Conservation (phyloP, 2,113 vertebrate genomes). For the Turnix velox region DNA sequence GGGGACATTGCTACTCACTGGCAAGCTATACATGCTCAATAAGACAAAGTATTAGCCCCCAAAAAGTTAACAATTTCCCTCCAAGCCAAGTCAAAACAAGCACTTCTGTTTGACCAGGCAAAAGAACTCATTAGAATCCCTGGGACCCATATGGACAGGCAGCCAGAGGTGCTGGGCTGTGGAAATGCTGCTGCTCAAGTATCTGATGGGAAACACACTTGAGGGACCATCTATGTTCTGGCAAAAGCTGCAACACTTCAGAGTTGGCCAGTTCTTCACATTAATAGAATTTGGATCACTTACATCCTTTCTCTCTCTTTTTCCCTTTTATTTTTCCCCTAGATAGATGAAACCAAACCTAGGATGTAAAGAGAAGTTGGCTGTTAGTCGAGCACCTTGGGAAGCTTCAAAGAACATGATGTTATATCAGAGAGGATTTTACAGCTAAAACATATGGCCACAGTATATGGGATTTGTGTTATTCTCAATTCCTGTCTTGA, state of each 20-base stretch:
- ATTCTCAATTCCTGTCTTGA: background rate
- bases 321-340: background rate
- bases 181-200: background rate
- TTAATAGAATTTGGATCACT: background rate
- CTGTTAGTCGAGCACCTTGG: background rate
- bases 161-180: background rate
- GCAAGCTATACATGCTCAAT: background rate
- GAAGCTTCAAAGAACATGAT: background rate
- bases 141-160: fast-evolving
- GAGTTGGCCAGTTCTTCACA: background rate
- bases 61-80: background rate
- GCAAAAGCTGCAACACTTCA: background rate
- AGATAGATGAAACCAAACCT: background rate
- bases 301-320: fast-evolving
- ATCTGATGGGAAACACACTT: background rate
- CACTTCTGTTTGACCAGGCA: background rate
- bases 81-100: background rate
- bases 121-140: background rate
- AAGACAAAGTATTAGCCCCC: background rate
- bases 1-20: background rate
- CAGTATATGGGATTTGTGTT: fast-evolving
- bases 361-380: background rate
- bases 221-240: too few species aligned
- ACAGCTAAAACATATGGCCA: background rate
- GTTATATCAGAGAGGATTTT: background rate